Evolutionary conservation across 2,888 invertebrate genomes (phyloP).

Genomic region (Hirtodrosophila trivittata): DNA sequence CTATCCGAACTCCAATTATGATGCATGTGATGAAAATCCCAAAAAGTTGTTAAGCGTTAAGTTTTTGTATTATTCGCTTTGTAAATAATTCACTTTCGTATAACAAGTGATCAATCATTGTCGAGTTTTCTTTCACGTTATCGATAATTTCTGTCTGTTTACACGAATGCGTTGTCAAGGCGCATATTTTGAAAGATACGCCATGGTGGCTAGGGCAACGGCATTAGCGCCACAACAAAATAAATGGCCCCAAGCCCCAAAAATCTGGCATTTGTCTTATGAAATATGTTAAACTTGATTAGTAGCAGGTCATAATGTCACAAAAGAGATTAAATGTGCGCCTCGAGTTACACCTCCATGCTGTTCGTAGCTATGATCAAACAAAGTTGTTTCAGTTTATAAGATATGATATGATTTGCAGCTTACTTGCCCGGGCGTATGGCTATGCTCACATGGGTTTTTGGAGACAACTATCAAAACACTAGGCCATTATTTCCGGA

Average conservation of each 20-base stretch:
- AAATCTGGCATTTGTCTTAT: slow-evolving; percentile 10
- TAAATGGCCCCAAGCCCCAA: slow-evolving; percentile 39
- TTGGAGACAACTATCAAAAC: slow-evolving; percentile 82
- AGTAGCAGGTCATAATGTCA: slow-evolving; percentile 47
- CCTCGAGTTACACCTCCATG: slow-evolving; percentile 81
- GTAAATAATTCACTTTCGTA: no score
- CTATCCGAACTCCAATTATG: no score
- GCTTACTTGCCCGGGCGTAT: slow-evolving; percentile 84
- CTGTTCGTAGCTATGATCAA: slow-evolving; percentile 76
- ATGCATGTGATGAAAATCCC: no score
- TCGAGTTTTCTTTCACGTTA: no score
- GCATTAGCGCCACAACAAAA: slow-evolving; percentile 57
- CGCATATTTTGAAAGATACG: slow-evolving; percentile 29
- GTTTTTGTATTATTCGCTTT: no score
- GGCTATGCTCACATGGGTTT: slow-evolving; percentile 82
- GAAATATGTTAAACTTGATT: slow-evolving; percentile 21
- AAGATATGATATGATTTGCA: no score
- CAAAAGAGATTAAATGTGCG: slow-evolving; percentile 76
- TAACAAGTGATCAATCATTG: no score
- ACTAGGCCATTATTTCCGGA: slow-evolving; percentile 82
- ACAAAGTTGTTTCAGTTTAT: no score
- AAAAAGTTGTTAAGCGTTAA: no score
- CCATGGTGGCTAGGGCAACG: slow-evolving; percentile 59
- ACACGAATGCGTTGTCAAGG: slow-evolving; percentile 6
- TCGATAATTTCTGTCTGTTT: no score